Evolutionary conservation across 2,797 vertebrate species (phyloP).

Genomic region (Bradypus variegatus): DNA sequence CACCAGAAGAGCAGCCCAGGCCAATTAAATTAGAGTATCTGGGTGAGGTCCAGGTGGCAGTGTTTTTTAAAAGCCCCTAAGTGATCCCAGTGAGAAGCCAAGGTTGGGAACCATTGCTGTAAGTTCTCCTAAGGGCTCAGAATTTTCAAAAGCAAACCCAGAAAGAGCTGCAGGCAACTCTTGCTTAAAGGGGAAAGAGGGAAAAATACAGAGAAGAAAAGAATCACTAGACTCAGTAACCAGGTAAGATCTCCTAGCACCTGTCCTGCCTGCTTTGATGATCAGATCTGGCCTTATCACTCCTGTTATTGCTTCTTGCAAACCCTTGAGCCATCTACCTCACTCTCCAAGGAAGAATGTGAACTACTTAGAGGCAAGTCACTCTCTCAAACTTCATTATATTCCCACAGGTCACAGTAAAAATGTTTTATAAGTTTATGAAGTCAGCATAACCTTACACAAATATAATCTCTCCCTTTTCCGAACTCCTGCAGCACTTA

Average conservation of each 20-base stretch:
- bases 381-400: not conserved
- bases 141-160: not conserved
- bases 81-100: not conserved
- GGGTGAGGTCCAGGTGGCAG: not conserved
- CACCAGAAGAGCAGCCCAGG: not conserved
- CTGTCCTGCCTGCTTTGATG: not conserved
- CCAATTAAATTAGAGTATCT: constrained; percentile 1
- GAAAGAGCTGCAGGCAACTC: not conserved
- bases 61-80: not conserved
- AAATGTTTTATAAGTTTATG: not conserved
- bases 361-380: not conserved
- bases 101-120: not conserved
- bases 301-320: not conserved
- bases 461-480: not conserved
- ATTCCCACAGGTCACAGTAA: not conserved
- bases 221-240: not conserved
- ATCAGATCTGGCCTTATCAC: not conserved
- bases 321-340: not conserved
- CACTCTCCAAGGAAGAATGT: not conserved
- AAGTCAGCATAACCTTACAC: not conserved
- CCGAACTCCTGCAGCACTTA: not conserved
- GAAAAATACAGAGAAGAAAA: not conserved
- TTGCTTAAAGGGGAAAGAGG: not conserved
- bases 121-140: not conserved
- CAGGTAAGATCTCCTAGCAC: not conserved